phyloP scores from a whole-genome alignment of 2,797 vertebrate genomes.

The Melopsittacus undulatus region DNA sequence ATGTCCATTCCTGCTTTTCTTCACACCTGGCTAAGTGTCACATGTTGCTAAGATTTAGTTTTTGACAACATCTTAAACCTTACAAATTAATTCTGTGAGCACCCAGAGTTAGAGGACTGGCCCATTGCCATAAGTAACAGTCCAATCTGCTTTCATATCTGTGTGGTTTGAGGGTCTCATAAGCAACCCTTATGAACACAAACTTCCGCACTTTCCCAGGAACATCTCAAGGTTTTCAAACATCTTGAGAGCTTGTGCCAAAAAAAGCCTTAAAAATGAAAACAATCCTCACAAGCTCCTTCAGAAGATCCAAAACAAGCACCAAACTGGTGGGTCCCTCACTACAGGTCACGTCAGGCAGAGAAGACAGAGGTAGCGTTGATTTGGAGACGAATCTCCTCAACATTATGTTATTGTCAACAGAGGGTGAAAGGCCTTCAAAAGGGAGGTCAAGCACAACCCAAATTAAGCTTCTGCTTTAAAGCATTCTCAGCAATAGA shows the following conservation, averaged over 20 bases:
- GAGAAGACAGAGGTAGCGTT: neutral
- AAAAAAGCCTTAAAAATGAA: neutral
- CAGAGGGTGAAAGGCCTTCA: neutral
- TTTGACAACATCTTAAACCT: neutral
- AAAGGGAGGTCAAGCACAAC: neutral
- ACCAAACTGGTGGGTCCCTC: neutral
- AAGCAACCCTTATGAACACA: neutral
- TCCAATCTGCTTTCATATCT: neutral
- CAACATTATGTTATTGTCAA: neutral
- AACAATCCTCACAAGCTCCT: neutral
- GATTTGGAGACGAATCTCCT: neutral
- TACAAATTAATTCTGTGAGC: neutral
- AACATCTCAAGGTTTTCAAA: neutral
- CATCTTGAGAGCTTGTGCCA: neutral
- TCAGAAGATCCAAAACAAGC: neutral
- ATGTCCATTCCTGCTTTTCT: neutral
- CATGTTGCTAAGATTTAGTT: neutral
- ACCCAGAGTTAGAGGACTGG: neutral
- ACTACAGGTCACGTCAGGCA: neutral
- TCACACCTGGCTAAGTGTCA: neutral
- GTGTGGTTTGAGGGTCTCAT: neutral
- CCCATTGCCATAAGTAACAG: neutral
- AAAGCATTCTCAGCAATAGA: neutral
- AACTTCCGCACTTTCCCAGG: neutral
- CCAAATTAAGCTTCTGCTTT: neutral